These are phyloP conservation scores for Microplitis manilae DNA, from an alignment of 2,888 invertebrate species.

Conservation along the genomic window DNA sequence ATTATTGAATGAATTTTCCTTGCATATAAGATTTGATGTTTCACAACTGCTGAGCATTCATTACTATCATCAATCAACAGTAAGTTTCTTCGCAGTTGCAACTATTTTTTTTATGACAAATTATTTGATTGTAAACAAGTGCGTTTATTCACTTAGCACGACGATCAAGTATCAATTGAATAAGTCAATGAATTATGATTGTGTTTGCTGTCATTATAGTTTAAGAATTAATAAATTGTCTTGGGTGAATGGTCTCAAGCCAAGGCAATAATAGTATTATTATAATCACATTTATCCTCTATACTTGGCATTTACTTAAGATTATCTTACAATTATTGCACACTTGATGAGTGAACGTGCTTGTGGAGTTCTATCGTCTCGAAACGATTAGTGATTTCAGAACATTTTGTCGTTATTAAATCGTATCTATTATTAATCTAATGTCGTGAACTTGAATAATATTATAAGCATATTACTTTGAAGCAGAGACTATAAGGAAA, in stretches of 20 bases:
- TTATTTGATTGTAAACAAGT: constrained; percentile 12
- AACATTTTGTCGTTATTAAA: too few relatives aligned
- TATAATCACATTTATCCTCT: neutral
- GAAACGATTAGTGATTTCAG: too few relatives aligned
- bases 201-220: neutral
- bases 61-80: neutral
- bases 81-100: neutral
- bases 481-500: too few relatives aligned
- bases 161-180: neutral
- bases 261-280: constrained; percentile 12
- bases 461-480: too few relatives aligned
- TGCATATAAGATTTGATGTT: constrained; percentile 15
- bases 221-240: neutral
- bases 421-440: too few relatives aligned
- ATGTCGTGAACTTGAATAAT: too few relatives aligned
- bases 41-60: constrained; percentile 11
- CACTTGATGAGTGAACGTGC: too few relatives aligned
- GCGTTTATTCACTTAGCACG: neutral
- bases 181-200: constrained; percentile 11
- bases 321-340: neutral
- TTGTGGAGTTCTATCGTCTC: too few relatives aligned
- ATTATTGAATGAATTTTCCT: neutral
- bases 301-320: constrained; percentile 20
- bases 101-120: neutral
- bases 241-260: constrained; percentile 4